Conservation (phyloP, 2,888 invertebrate species). For the Fragum whitleyi region DNA sequence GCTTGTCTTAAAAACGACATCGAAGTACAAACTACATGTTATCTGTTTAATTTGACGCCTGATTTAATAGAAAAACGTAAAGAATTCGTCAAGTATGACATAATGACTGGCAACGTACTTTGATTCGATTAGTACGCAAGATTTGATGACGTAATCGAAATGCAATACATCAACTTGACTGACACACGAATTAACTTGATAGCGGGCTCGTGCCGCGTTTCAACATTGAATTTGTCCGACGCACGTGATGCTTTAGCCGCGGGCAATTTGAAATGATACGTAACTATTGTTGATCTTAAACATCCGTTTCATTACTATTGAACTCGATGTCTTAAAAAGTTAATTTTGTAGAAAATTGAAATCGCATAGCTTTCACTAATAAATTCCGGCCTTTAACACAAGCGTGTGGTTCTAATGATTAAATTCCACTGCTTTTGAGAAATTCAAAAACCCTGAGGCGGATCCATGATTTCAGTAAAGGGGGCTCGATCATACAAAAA, state of each 20-base stretch:
- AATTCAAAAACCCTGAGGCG: too few species aligned
- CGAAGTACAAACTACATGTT: neutral
- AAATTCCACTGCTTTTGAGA: neutral
- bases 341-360: slow-evolving; percentile 53
- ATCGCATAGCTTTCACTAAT: slow-evolving; percentile 35
- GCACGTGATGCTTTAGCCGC: slow-evolving; percentile 10
- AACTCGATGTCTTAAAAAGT: slow-evolving; percentile 19
- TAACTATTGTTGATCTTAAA: slow-evolving; percentile 16
- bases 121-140: slow-evolving; percentile 17
- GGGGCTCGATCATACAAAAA: too few species aligned
- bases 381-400: slow-evolving; percentile 42
- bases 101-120: slow-evolving; percentile 16
- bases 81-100: slow-evolving; percentile 27
- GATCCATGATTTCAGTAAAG: too few species aligned
- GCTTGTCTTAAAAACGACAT: slow-evolving; percentile 3
- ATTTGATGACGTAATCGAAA: slow-evolving; percentile 58
- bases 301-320: slow-evolving; percentile 19
- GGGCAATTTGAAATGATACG: slow-evolving; percentile 10
- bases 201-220: slow-evolving; percentile 45
- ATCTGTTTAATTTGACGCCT: slow-evolving; percentile 29
- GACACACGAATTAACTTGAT: slow-evolving; percentile 48
- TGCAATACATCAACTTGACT: slow-evolving; percentile 54
- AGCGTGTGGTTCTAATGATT: neutral
- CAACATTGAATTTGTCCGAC: slow-evolving; percentile 13
- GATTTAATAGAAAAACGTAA: slow-evolving; percentile 20